Evolutionary conservation across 2,797 vertebrate species (phyloP), one percentile per base, ranked within the genome.

Genomic region (Gephyroberyx darwinii): DNA sequence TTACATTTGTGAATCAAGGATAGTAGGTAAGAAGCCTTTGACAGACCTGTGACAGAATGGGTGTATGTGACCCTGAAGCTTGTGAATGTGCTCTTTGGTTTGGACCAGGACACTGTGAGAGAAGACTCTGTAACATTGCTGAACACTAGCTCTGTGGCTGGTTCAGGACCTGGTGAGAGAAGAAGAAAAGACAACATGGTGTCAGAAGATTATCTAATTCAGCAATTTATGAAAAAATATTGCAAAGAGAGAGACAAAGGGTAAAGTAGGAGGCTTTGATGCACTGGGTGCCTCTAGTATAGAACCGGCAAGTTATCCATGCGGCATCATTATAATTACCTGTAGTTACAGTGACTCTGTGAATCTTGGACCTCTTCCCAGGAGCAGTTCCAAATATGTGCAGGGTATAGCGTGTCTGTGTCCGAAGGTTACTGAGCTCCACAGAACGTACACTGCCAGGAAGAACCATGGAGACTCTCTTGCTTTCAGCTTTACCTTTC

Each of bases 41-140:
- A 66, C 84, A 67, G 50, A 96, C 94, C 96, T 89, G 93, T 95
- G 17, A 94, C 80, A 3, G 90, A 91, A 74, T 94, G 93, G 77
- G 94, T 95, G 83, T 95, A 96, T 55, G 93, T 95, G 65, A 96
- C 89, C 91, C 93, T 96, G 89, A 94, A 95, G 83, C 91, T 86
- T 51, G 94, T 90, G 60, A 93, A 92, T 0, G 65, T 77, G 47
- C 86, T 91, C 47, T 92, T 91, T 17, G 95, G 94, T 63, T 94
- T 93, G 12, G 84, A 82, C 95, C 96, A 96, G 78, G 83, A 94
- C 72, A 95, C 90, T 16, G 61, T 86, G 31, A 96, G 77, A 7
- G 95, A 95, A 7, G 92, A 93, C 78, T 96, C 94, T 16, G 89
- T 90, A 2, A 96, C 90, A 39, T 96, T 94, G 17, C 90, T 95